These are phyloP conservation scores for Neomicropteryx cornuta DNA, from an alignment of 1,140 invertebrate species.

Conservation along the genomic window DNA sequence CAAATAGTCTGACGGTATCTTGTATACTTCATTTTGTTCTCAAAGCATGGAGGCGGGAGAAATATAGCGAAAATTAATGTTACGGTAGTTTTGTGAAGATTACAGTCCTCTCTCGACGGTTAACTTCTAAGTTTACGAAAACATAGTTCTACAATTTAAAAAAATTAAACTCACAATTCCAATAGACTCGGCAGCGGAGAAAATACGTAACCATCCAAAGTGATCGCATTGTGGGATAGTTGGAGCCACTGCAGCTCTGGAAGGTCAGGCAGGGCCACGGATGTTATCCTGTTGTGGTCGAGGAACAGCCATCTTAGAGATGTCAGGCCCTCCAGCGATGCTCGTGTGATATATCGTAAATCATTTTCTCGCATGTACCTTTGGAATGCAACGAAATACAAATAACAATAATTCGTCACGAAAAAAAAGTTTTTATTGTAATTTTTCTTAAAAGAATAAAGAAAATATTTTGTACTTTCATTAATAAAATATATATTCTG, in stretches of 20 bases:
- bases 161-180: slow-evolving; percentile 40
- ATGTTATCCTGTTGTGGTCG: slow-evolving; percentile 23
- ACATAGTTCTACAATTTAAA: neutral
- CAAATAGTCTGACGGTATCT: too few relatives aligned
- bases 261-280: slow-evolving; percentile 29
- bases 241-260: slow-evolving; percentile 31
- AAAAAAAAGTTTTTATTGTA: too few relatives aligned
- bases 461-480: too few relatives aligned
- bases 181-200: slow-evolving; percentile 32
- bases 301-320: slow-evolving; percentile 33
- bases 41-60: too few relatives aligned
- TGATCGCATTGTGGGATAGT: slow-evolving; percentile 39
- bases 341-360: slow-evolving; percentile 25
- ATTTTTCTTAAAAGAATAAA: too few relatives aligned
- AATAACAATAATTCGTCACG: too few relatives aligned
- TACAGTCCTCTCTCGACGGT: too few relatives aligned
- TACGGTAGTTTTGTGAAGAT: too few relatives aligned
- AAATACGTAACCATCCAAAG: slow-evolving; percentile 28
- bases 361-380: slow-evolving; percentile 32
- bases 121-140: too few relatives aligned
- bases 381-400: neutral
- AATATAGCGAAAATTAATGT: too few relatives aligned
- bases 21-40: too few relatives aligned
- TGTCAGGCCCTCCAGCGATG: slow-evolving; percentile 28
- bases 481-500: too few relatives aligned